Evolutionary conservation across 1,140 invertebrate species (phyloP), one percentile per base, ranked within the genome.

Genomic region (Caenorhabditis latens): DNA sequence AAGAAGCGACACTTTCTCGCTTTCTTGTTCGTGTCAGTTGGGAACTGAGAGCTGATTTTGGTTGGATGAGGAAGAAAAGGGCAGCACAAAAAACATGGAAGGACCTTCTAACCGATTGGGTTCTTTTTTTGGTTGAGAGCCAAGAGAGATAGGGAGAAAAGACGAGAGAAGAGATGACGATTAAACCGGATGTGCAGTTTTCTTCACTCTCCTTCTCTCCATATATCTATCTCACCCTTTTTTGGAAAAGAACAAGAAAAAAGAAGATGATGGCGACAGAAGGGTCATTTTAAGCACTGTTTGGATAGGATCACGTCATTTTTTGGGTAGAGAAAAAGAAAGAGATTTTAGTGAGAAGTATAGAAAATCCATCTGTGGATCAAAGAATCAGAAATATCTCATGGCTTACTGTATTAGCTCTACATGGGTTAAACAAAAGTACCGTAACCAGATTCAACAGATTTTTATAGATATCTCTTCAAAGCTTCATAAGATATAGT

Each of bases 111-210:
- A 63, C 46, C 71, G 71, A 79, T 79, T 79, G 71, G 21, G 46
- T 79, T 79, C 32, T 32, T 32, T 32, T 32, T 32, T 32, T 32
- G 32, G 65, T 5, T 5, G 43, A 79, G 43, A 79, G 46, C 71
- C n/a, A 24, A 43, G 65, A 79, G 71, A 79, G 46, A 79, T 79
- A 79, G 32, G 71, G 42, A 50, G 13, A 79, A 50, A 43, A 43
- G 71, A 48, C 24, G 71, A n/a, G 42, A 46, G 42, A 75, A n/a
- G 43, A 79, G 46, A 79, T 50, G 71, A 79, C 71, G 71, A 79
- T 79, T 53, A 48, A 79, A 79, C 71, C 71, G 71, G 71, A 79
- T 79, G 40, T 79, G 71, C 71, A 79, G 71, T 50, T 79, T 79
- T 79, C 71, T 79, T 79, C 40, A 32, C 24, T 40, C 24, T 32